Evolutionary conservation across 2,797 vertebrate genomes (phyloP), one percentile per base, ranked within the genome.

Genomic region (Cynodonichthys magdalenae): DNA sequence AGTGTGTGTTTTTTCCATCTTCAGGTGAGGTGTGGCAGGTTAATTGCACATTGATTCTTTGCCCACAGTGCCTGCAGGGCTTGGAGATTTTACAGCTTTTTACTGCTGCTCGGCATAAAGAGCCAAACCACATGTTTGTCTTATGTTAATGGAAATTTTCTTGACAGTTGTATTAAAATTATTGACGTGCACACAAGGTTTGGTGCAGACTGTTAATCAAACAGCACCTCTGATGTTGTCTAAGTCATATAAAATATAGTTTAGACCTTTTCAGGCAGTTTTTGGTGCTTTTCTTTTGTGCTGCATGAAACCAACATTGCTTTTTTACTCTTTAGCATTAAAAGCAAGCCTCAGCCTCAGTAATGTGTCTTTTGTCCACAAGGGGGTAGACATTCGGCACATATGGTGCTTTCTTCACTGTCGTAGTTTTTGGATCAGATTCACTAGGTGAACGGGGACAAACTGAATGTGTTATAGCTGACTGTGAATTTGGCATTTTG

Each of bases 321-420:
- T 20, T 36, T n/a, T 20, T 29, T 41, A 10, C 12, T 49, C 10
- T 56, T 18, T 53, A 14, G 10, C 66, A 20, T 17, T 31, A 15
- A 47, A 19, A 6, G 29, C 5, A 54, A 52, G 1, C 34, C 24
- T 24, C 24, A 24, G 24, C 24, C 15, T 48, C 31, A 65, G 75
- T 66, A 86, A 65, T 90, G 61, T 78, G 18, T n/a, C 6, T 63
- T 85, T 64, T 54, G 66, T 80, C 92, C 93, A 93, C 92, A 85
- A 92, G 92, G 81, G 90, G 92, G 92, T 84, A 92, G 90, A 82
- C 86, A 86, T 79, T 89, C 86, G 85, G 87, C 90, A 84, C 56
- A 69, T 77, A 77, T 58, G n/a, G 44, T 14, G 12, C 8, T 46
- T 48, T 66, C 41, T 45, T 46, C 46, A 48, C 29, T 66, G 72